phyloP scores from a whole-genome alignment of 53 echinoderm and acorn worm species.

The Zoroaster sp. region DNA sequence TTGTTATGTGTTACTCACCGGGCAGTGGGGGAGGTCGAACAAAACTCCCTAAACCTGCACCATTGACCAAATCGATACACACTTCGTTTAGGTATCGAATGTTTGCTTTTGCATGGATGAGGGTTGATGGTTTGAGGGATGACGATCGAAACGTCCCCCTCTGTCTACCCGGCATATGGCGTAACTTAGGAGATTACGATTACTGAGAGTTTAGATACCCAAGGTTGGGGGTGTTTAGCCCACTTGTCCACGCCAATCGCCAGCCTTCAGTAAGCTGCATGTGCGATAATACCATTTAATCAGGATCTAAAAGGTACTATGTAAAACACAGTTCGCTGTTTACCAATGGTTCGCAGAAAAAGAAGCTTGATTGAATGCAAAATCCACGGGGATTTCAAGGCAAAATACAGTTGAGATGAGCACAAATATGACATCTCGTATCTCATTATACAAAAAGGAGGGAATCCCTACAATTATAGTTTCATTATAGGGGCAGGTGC shows the following conservation, averaged over 20 bases:
- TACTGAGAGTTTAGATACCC: neutral
- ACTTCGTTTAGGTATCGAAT: slow-evolving; percentile 21
- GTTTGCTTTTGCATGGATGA: slow-evolving; percentile 35
- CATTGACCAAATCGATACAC: neutral
- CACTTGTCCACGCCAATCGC: neutral
- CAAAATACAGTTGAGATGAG: neutral
- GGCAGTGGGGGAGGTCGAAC: neutral
- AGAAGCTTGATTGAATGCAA: neutral
- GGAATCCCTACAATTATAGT: neutral
- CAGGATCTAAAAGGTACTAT: neutral
- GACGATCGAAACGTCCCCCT: neutral
- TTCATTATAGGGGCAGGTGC: neutral
- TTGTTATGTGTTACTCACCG: neutral
- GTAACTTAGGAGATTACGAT: neutral
- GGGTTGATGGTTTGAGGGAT: neutral
- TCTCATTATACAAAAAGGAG: neutral
- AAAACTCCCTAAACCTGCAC: neutral
- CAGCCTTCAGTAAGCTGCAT: neutral
- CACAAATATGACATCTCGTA: neutral
- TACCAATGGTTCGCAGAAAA: neutral
- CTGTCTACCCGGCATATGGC: neutral
- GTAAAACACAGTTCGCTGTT: neutral
- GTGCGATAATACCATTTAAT: neutral
- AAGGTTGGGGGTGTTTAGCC: neutral
- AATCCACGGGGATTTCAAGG: neutral